Evolutionary conservation across 2,888 invertebrate species (phyloP), one percentile per base, ranked within the genome.

Genomic region (Lasioglossum malachurum): DNA sequence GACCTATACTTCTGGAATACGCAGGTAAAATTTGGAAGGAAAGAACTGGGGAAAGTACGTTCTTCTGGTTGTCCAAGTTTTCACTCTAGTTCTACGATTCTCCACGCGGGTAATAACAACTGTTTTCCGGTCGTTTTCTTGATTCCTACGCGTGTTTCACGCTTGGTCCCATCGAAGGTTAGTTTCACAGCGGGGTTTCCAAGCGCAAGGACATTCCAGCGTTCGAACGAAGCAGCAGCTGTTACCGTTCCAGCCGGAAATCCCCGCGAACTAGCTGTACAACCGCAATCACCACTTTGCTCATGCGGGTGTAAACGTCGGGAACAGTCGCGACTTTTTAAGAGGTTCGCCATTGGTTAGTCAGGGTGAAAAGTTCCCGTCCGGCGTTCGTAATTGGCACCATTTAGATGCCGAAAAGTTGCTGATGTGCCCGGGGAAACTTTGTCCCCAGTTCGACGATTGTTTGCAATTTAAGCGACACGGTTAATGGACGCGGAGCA

Each of bases 331-430:
- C 12, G 80, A 87, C 75, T 87, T 81, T 67, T 84, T 81, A 87
- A 87, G 80, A 78, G 75, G 41, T 1, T 19, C 64, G 78, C 79
- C 78, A 84, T 84, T 60, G 78, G 82, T 74, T 74, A 80, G 69
- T 72, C 82, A 53, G 80, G 77, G 75, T 90, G 84, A 82, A 89
- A 89, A 88, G 82, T 88, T 90, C 72, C 35, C 78, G 71, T 14
- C 23, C 75, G 60, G 78, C 78, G 75, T 57, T 23, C 19, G 87
- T 92, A 93, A 93, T 93, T 93, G 89, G 88, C 87, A 85, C 87
- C 90, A 90, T 92, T 93, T 91, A 89, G 91, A 88, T 92, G 84
- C 83, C 78, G 60, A 79, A 83, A 92, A 90, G 84, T 90, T 91
- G 88, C 89, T 88, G 90, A 86, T 84, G 75, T 74, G 44, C 38